Percentiles rank a stretch among this genome's conserved stretches.
These are phyloP conservation scores for Ischnus inquisitorius DNA, from an alignment of 2,888 invertebrate species.

Conservation along the genomic window DNA sequence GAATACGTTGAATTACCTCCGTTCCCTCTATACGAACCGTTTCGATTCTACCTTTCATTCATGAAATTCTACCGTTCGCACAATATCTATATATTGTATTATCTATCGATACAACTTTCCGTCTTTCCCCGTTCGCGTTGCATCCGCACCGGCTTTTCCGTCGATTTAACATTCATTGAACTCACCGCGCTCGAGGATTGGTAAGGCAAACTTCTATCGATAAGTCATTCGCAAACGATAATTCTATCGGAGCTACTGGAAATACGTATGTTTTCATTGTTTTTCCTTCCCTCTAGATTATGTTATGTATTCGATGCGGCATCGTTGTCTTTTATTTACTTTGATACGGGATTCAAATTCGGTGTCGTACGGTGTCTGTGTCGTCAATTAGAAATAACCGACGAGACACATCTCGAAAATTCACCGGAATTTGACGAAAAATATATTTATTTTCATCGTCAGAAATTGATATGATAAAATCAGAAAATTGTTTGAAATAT, in stretches of 20 bases:
- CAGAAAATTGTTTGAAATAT: too few species aligned
- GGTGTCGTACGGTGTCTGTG: too few species aligned
- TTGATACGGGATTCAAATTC: too few species aligned
- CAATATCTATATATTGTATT: constrained; percentile 55
- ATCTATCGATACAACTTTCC: constrained; percentile 50
- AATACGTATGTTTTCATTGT: background rate
- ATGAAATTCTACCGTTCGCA: constrained; percentile 59
- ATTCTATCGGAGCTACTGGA: background rate
- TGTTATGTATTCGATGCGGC: background rate
- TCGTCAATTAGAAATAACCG: too few species aligned
- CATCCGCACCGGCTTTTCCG: constrained; percentile 31
- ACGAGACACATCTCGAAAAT: too few species aligned
- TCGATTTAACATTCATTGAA: constrained; percentile 24
- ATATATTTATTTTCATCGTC: too few species aligned
- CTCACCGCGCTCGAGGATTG: constrained; percentile 26
- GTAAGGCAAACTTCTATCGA: background rate
- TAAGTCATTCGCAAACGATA: background rate
- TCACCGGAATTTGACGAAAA: too few species aligned
- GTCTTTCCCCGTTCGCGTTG: constrained; percentile 11
- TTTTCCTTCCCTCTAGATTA: background rate
- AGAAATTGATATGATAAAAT: too few species aligned
- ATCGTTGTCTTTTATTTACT: too few species aligned
- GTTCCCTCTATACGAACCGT: constrained; percentile 63
- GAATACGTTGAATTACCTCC: constrained; percentile 70
- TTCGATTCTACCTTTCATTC: constrained; percentile 63